These are phyloP conservation scores for Diarsia mendica DNA, from an alignment of 2,888 invertebrate species.

Conservation along the genomic window DNA sequence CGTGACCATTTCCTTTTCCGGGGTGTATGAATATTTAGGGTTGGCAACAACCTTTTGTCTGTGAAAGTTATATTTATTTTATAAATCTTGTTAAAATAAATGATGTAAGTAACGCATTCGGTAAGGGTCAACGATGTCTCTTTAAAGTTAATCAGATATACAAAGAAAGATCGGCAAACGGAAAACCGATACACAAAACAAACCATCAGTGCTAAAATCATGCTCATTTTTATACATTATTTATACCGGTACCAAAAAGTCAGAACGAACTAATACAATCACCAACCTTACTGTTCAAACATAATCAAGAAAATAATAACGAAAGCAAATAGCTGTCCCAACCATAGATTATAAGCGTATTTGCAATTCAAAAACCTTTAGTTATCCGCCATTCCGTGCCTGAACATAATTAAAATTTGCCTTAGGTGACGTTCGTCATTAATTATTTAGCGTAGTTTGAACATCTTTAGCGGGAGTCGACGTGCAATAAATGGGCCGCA, in stretches of 20 bases:
- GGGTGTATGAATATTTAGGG: slow-evolving; percentile 5
- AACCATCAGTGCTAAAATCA: no score
- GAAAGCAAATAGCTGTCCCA: slow-evolving; percentile 40
- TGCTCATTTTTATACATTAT: not conserved
- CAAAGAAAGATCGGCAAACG: not conserved
- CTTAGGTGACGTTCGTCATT: slow-evolving; percentile 81
- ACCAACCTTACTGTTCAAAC: slow-evolving; percentile 30
- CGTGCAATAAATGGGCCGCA: slow-evolving; percentile 87
- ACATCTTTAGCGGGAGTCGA: slow-evolving; percentile 81
- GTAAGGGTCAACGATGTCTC: not conserved
- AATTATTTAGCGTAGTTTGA: slow-evolving; percentile 86
- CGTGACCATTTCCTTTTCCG: slow-evolving; percentile 7
- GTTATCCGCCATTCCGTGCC: slow-evolving; percentile 66
- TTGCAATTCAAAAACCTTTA: slow-evolving; percentile 67
- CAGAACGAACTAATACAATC: not conserved
- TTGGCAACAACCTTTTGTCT: not conserved
- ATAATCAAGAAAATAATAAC: slow-evolving; percentile 46
- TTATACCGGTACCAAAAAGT: not conserved
- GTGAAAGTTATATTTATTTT: not conserved
- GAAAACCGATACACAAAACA: not conserved
- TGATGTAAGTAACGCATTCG: not conserved
- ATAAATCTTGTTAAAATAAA: not conserved
- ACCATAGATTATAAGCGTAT: slow-evolving; percentile 59
- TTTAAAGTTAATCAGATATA: not conserved
- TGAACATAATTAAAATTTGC: slow-evolving; percentile 84